Base-by-base conservation (phyloP, 1,140 invertebrate species). In the Cydia amplana region DNA sequence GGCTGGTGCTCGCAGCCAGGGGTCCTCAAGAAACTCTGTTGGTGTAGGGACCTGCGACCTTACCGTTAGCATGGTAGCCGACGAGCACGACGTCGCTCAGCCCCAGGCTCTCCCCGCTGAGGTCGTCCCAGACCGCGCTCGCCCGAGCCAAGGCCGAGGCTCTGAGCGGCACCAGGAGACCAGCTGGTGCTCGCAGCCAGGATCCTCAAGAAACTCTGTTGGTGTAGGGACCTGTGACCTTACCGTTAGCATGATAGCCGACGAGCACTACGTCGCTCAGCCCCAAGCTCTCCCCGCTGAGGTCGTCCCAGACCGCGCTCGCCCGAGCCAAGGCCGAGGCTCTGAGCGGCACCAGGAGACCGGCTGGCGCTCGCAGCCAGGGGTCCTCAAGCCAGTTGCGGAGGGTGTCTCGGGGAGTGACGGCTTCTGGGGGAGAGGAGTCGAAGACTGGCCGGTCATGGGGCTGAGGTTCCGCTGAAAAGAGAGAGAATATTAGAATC, bases 381-480 rank as follows among this genome's bases (percentile, higher is more conserved):
- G 93, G 87, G 89, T 94, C 94, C 78, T 94, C 93, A 14, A 95
- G 85, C 84, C 94, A 94, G 74, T 89, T 88, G n/a, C 91, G 87
- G 51, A 95, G 83, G 6, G 88, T 87, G 0, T 85, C 80, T 23
- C 83, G 84, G 74, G 86, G 87, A 78, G 78, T 89, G n/a, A 80
- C 74, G 0, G 81, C 76, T 73, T 73, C 43, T 20, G 73, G 43
- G 9, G 51, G 4, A 43, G 14, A 0, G 78, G 78, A 2, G 76
- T 87, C 83, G 78, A 75, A 78, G 40, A 43, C 79, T 0, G 85
- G 78, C 7, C 77, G 74, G 64, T 87, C 85, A 1, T 74, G 43
- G 23, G 78, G 82, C 20, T 80, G 77, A 14, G 79, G 65, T n/a
- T 85, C 83, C 0, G 82, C 83, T 84, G 76, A 18, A 74, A 77